phyloP scores from a whole-genome alignment of 2,888 invertebrate genomes.

The Pachycephus smyrnensis region DNA sequence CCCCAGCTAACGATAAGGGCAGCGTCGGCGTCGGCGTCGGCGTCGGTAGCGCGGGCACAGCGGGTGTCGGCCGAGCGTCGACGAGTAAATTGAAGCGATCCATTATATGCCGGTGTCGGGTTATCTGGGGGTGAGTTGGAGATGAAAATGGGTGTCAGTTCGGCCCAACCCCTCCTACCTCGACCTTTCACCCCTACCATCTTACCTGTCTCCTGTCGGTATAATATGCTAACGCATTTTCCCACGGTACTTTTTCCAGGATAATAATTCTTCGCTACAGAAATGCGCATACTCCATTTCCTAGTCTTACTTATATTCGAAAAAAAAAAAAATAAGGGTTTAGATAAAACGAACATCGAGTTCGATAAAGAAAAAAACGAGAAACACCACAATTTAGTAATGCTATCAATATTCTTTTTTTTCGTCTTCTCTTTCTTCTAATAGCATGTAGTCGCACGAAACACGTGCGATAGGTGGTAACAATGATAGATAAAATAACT shows the following conservation, averaged over 20 bases:
- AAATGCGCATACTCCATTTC: not conserved
- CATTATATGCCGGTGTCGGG: conserved; percentile 51
- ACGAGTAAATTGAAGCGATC: conserved; percentile 58
- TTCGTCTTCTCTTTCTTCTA: conserved; percentile 12
- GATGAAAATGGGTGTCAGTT: conserved; percentile 24
- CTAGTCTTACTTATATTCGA: conserved; percentile 9
- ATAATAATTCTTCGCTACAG: not conserved
- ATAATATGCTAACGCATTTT: not conserved
- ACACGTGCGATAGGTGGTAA: not conserved
- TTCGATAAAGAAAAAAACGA: not conserved
- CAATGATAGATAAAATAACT: not conserved
- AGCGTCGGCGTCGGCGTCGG: conserved; percentile 8
- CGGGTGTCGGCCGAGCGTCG: conserved; percentile 41
- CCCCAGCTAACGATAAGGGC: conserved; percentile 22
- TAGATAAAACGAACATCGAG: not conserved
- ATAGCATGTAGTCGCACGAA: not conserved
- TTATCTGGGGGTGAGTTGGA: conserved; percentile 32
- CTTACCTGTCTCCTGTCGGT: not conserved
- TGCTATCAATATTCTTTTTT: conserved; percentile 22
- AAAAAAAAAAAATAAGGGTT: conserved; percentile 14
- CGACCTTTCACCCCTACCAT: not conserved
- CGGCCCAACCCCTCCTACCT: not conserved
- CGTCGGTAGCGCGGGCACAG: conserved; percentile 24
- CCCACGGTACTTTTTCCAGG: not conserved
- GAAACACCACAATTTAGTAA: conserved; percentile 10